Conservation (phyloP, 2,797 vertebrate species). For the Mus spretus region DNA sequence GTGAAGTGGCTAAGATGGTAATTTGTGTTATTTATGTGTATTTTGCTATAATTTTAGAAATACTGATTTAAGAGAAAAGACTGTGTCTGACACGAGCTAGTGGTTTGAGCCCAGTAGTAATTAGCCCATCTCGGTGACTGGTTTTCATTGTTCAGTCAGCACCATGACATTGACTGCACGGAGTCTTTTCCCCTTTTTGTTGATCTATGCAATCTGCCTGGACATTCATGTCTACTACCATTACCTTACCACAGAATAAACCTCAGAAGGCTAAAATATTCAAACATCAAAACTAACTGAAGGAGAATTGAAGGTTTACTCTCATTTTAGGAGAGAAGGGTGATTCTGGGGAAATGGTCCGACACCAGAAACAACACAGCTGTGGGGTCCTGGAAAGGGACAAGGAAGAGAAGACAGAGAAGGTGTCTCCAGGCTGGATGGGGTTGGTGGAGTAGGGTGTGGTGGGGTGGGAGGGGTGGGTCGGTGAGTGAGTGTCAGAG, state of each 20-base stretch:
- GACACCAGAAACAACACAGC: neutral
- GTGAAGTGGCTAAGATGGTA: constrained; percentile 3
- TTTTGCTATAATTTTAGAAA: constrained; percentile 31
- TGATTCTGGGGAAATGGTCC: neutral
- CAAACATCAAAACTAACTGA: constrained; percentile 8
- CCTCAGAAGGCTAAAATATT: neutral
- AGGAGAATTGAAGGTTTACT: neutral
- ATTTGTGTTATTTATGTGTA: constrained; percentile 11
- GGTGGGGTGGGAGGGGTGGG: neutral
- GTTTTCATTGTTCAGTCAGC: neutral
- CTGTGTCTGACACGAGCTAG: neutral
- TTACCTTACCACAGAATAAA: constrained; percentile 27
- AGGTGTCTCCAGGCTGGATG: neutral
- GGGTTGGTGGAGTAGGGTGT: neutral
- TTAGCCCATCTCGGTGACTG: neutral
- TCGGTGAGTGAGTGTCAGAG: no score
- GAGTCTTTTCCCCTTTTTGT: neutral
- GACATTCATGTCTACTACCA: neutral
- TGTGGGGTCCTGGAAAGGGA: neutral
- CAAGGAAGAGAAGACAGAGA: neutral
- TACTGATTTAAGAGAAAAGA: neutral
- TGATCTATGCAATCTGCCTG: neutral
- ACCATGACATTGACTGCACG: neutral
- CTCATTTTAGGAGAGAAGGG: constrained; percentile 17
- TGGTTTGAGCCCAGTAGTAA: neutral